These are phyloP conservation scores for Metaphire vulgaris DNA, from an alignment of 1,140 invertebrate genomes.

Conservation along the genomic window DNA sequence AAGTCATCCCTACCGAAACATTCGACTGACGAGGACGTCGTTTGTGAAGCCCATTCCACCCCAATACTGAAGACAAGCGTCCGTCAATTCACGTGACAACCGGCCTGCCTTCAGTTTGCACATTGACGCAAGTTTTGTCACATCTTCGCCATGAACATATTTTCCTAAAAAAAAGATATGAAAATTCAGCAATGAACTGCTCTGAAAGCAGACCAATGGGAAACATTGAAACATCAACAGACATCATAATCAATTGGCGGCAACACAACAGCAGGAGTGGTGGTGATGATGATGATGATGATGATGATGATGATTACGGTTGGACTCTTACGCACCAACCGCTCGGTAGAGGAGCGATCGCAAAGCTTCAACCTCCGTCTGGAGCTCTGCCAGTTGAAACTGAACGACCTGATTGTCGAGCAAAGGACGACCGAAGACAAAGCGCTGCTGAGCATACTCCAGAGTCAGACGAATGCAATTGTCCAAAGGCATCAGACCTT, in stretches of 20 bases:
- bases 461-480: conserved; percentile 53
- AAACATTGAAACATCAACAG: too few relatives aligned
- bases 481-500: conserved; percentile 51
- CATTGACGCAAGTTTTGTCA: conserved; percentile 59
- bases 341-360: conserved; percentile 55
- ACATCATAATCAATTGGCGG: too few relatives aligned
- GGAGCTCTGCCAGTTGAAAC: conserved; percentile 57
- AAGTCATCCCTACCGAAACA: conserved; percentile 53
- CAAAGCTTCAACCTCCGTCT: conserved; percentile 57
- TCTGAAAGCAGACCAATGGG: too few relatives aligned
- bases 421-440: conserved; percentile 55
- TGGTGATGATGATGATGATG: too few relatives aligned
- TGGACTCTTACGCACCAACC: conserved; percentile 48
- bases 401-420: conserved; percentile 57
- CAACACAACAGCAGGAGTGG: too few relatives aligned
- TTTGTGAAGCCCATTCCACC: conserved; percentile 61
- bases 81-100: conserved; percentile 54
- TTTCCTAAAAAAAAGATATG: conserved; percentile 40
- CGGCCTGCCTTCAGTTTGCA: conserved; percentile 58
- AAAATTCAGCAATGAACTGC: neutral
- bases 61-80: conserved; percentile 60
- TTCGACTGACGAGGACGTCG: conserved; percentile 54
- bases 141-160: conserved; percentile 56
- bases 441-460: conserved; percentile 55
- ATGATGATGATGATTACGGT: too few relatives aligned